phyloP scores from a whole-genome alignment of 2,113 vertebrate genomes.

The Gallinago undulata region DNA sequence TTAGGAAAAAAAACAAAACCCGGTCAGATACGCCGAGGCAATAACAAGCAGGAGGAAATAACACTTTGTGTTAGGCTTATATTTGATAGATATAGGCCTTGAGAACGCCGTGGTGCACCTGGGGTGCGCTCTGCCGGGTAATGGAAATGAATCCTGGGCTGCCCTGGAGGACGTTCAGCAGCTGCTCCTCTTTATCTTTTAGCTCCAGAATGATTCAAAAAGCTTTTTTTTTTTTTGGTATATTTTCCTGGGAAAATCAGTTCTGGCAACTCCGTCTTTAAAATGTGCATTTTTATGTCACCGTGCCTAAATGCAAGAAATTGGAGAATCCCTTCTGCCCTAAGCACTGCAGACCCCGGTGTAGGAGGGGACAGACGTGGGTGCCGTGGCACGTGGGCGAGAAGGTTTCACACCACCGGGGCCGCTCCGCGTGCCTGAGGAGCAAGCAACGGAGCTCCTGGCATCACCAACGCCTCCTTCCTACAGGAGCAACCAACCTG shows the following conservation, averaged over 20 bases:
- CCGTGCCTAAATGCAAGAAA: constrained; percentile 30
- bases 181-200: constrained; percentile 73
- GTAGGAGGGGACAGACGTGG: constrained; percentile 27
- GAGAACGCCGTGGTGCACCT: constrained; percentile 62
- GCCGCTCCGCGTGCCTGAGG: background rate
- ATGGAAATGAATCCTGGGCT: constrained; percentile 69
- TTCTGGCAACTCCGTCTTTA: constrained; percentile 53
- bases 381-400: background rate
- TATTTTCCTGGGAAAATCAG: constrained; percentile 68
- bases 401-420: background rate
- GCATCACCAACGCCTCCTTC: background rate
- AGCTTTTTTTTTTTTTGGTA: constrained; percentile 23
- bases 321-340: constrained; percentile 14
- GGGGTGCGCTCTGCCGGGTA: constrained; percentile 52
- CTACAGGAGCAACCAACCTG: constrained; percentile 49
- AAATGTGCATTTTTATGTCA: constrained; percentile 66
- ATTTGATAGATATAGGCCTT: constrained; percentile 62
- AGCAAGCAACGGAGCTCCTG: constrained; percentile 11
- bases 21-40: constrained; percentile 28
- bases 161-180: constrained; percentile 71
- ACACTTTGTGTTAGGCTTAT: constrained; percentile 32
- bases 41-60: constrained; percentile 55
- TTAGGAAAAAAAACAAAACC: constrained; percentile 38
- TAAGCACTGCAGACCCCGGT: background rate
- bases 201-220: constrained; percentile 61